Conservation (phyloP, 1,140 invertebrate genomes). For the Dinoponera quadriceps region DNA sequence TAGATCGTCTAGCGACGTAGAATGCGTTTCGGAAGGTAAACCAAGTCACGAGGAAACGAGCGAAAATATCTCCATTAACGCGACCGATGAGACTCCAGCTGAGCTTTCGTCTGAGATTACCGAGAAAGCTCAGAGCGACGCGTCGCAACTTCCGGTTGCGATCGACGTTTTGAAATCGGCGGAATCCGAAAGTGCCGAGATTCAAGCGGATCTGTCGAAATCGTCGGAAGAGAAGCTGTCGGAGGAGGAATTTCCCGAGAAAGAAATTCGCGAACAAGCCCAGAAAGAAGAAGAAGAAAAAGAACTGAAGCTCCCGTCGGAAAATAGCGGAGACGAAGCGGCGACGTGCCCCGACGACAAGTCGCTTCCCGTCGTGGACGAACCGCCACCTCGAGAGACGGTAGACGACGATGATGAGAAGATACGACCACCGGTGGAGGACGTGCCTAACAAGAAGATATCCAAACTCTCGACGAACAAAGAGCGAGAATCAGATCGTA, state of each 20-base stretch:
- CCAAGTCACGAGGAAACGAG: background rate
- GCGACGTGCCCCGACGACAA: background rate
- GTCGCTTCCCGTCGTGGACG: background rate
- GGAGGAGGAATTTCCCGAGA: constrained; percentile 1
- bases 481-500: constrained; percentile 44
- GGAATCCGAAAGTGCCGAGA: background rate
- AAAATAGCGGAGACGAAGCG: constrained; percentile 34
- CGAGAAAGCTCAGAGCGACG: background rate
- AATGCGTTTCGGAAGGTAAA: background rate
- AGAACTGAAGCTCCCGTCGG: constrained; percentile 2
- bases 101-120: background rate
- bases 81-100: background rate
- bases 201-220: background rate
- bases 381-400: background rate
- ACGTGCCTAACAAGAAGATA: constrained; percentile 37
- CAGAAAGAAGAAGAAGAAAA: background rate
- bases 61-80: background rate
- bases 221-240: background rate
- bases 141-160: background rate
- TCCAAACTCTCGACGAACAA: constrained; percentile 23
- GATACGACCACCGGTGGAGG: background rate
- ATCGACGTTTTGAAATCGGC: background rate
- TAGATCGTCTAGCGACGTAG: background rate
- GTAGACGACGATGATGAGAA: constrained; percentile 23
- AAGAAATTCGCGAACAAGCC: background rate